Conservation (phyloP, 2,888 invertebrate genomes). For the Stenichneumon culpator region DNA sequence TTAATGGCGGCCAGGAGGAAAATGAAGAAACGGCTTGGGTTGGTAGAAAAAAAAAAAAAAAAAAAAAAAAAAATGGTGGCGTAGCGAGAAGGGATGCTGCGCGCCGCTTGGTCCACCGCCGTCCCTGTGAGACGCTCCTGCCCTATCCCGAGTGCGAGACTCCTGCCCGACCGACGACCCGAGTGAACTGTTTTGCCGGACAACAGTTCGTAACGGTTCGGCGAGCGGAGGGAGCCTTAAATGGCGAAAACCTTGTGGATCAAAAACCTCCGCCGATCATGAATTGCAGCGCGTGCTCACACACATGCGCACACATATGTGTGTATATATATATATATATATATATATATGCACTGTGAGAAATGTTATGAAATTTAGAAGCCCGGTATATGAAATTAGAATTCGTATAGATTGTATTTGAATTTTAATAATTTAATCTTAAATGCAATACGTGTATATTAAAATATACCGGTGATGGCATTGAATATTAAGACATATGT, state of each 20-base stretch:
- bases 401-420: too few species aligned
- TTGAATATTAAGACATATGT: too few species aligned
- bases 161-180: neutral
- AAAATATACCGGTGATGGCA: too few species aligned
- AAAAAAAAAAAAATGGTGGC: slow-evolving; percentile 23
- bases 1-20: slow-evolving; percentile 30
- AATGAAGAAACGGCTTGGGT: slow-evolving; percentile 49
- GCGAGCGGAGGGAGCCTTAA: slow-evolving; percentile 47
- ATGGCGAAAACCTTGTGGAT: slow-evolving; percentile 23
- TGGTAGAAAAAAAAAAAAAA: slow-evolving; percentile 5
- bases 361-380: too few species aligned
- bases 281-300: neutral
- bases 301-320: too few species aligned
- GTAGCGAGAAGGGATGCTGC: slow-evolving; percentile 1
- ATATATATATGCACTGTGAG: neutral
- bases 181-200: slow-evolving; percentile 40
- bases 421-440: too few species aligned
- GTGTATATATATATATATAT: too few species aligned
- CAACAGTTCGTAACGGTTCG: slow-evolving; percentile 66
- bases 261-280: slow-evolving; percentile 2
- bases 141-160: too few species aligned
- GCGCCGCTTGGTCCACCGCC: neutral
- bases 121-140: neutral
- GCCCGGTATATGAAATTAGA: too few species aligned
- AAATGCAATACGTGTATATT: too few species aligned